phyloP scores from a whole-genome alignment of 2,113 vertebrate species.

The Chloropsis hardwickii region DNA sequence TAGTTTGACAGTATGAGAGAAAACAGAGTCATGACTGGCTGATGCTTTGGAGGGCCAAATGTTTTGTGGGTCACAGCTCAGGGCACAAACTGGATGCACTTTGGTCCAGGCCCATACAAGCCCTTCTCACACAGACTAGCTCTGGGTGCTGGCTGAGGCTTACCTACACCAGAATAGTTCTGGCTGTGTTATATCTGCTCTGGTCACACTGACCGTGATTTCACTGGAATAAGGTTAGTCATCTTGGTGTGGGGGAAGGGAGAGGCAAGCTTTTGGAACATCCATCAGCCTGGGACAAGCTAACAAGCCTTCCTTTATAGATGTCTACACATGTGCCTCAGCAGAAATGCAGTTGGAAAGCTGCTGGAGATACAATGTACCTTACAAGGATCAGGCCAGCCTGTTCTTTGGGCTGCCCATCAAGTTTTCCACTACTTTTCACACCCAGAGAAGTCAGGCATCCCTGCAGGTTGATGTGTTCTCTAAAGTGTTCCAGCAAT shows the following conservation, averaged over 20 bases:
- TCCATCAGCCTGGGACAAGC: neutral
- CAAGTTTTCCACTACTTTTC: conserved; percentile 7
- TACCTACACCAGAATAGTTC: conserved; percentile 48
- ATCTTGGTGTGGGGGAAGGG: neutral
- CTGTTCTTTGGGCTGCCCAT: neutral
- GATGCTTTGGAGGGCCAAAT: neutral
- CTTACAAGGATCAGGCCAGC: neutral
- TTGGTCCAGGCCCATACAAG: neutral
- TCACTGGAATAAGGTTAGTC: conserved; percentile 52
- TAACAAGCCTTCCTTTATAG: conserved; percentile 18
- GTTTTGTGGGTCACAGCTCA: neutral
- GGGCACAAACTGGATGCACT: neutral
- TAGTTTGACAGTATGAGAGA: neutral
- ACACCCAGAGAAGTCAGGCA: neutral
- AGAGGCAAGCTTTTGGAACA: neutral
- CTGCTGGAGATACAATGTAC: neutral
- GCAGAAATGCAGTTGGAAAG: conserved; percentile 5
- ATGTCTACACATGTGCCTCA: neutral
- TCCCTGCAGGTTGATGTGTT: conserved; percentile 5
- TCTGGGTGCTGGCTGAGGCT: neutral
- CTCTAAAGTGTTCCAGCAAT: neutral
- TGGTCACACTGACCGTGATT: conserved; percentile 62
- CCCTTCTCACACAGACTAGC: neutral
- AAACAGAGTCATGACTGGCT: neutral
- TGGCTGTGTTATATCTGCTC: conserved; percentile 4